Base-by-base conservation (phyloP, 2,113 vertebrate species). In the Dendrocopos noguchii region DNA sequence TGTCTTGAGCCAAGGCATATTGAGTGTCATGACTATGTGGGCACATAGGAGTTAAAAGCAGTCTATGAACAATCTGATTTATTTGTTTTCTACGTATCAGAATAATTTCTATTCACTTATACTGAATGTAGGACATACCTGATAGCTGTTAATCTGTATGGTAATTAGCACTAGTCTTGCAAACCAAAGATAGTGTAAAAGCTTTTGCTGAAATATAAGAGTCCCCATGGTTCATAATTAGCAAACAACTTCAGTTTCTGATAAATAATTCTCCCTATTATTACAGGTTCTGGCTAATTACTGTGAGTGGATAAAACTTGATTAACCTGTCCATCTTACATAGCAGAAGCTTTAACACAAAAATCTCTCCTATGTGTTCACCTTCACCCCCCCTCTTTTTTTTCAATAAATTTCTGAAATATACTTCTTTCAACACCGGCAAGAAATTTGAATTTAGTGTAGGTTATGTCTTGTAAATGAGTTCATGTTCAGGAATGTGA, bases 91-190 rank as follows among this genome's bases (percentile, higher is more conserved):
- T 92, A 92, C 95, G 93, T 92, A 89, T 71, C 79, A 93, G 59
- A 82, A 72, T 96, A 90, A 88, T 96, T 97, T 97, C 67, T 94
- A 79, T 95, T 97, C 91, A 93, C 84, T 96, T 95, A 87, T 85
- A 87, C 80, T 91, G 80, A 95, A 94, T 78, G 46, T 85, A 95
- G 84, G 75, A 70, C 63, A 91, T 82, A 93, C 53, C 95, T 95
- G 87, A 93, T 71, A 96, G 78, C 79, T 96, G 94, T 95, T 96
- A 97, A 95, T 94, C 79, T 90, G 73, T 89, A 88, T 9, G 82
- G 56, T 95, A 97, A 96, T 96, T 97, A 96, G 61, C 66, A 92
- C 92, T 86, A 96, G 50, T 93, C 91, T 96, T 97, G 84, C 64
- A 96, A 97, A 77, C 82, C 65, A 63, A 90, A 97, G 94, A 93